Base-by-base conservation (phyloP, 2,797 vertebrate genomes). In the Potorous gilbertii region DNA sequence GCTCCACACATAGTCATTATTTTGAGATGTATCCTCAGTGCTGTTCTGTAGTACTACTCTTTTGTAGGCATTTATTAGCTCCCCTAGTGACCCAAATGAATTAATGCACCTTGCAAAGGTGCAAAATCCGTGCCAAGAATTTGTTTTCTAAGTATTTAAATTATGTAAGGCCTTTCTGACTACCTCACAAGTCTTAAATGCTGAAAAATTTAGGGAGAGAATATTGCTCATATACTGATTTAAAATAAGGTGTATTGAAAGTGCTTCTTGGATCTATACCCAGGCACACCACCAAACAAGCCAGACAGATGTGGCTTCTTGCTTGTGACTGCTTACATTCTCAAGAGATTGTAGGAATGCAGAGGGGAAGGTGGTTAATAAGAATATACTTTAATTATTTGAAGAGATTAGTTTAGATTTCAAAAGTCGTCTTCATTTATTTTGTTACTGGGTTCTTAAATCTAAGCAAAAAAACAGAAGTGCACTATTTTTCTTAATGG, bases 121-220 rank as follows among this genome's bases (percentile, higher is more conserved):
- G 14, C 8, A 46, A 5, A 92, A 46, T 31, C 92, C 92, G 1
- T 91, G 54, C 92, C 95, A 81, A 89, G 1, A 34, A n/a, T 0
- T 93, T 21, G 31, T 92, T 95, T 95, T 91, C 56, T 46, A 96
- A 90, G 55, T 87, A 29, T 96, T 95, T 96, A 91, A 59, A 92
- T 93, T 96, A 11, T 46, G 1, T 24, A 21, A 46, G 74, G 2
- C 21, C 74, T 18, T 81, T 81, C 74, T 81, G 24, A 46, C 54
- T 96, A 96, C 62, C 87, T 96, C 96, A 46, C 52, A 97, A 95
- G 96, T 93, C 93, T 11, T 56, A 91, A 96, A 90, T 96, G 91
- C 91, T 92, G 54, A 13, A 87, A 90, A 87, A 94, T 81, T 55
- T 57, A 31, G 95, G 94, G n/a, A 93, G 50, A 92, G 92, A 24